Percentiles rank a stretch among this genome's conserved stretches.
Conservation (phyloP, 1,140 invertebrate genomes). For the Adoxophyes honmai region DNA sequence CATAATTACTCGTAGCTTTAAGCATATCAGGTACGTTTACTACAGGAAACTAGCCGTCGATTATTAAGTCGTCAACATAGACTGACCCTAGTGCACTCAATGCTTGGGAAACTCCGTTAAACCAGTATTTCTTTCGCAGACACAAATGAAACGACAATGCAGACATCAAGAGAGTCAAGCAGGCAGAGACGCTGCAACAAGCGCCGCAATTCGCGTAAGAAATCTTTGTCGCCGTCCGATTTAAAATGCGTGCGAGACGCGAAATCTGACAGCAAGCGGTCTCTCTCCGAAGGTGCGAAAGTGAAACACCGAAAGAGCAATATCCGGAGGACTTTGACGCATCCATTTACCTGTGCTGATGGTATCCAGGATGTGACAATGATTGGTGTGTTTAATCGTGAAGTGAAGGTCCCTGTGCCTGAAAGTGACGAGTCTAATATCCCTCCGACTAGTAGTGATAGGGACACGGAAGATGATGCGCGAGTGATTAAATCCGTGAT, state of each 20-base stretch:
- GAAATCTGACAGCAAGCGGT: slow-evolving; percentile 60
- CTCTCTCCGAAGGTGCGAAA: slow-evolving; percentile 74
- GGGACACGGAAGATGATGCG: slow-evolving; percentile 66
- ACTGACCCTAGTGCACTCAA: not conserved
- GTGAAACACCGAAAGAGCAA: slow-evolving; percentile 71
- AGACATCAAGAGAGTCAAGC: slow-evolving; percentile 59
- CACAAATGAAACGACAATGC: slow-evolving; percentile 65
- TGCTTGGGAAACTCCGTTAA: not conserved
- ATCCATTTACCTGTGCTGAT: slow-evolving; percentile 64
- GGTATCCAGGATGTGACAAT: slow-evolving; percentile 51
- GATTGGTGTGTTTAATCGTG: slow-evolving; percentile 47
- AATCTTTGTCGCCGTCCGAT: slow-evolving; percentile 74
- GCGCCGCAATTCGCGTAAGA: slow-evolving; percentile 72
- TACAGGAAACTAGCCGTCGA: no score
- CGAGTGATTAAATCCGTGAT: slow-evolving; percentile 42
- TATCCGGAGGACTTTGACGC: slow-evolving; percentile 70
- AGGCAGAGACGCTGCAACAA: slow-evolving; percentile 69
- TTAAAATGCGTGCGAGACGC: slow-evolving; percentile 59
- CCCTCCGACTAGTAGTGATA: slow-evolving; percentile 65
- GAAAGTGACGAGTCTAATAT: slow-evolving; percentile 70
- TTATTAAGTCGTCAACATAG: no score
- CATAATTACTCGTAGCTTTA: no score
- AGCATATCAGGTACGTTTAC: no score
- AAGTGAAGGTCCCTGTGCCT: slow-evolving; percentile 41
- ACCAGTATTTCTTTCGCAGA: not conserved